phyloP scores from a whole-genome alignment of 2,888 invertebrate species.

The Athalia rosae region DNA sequence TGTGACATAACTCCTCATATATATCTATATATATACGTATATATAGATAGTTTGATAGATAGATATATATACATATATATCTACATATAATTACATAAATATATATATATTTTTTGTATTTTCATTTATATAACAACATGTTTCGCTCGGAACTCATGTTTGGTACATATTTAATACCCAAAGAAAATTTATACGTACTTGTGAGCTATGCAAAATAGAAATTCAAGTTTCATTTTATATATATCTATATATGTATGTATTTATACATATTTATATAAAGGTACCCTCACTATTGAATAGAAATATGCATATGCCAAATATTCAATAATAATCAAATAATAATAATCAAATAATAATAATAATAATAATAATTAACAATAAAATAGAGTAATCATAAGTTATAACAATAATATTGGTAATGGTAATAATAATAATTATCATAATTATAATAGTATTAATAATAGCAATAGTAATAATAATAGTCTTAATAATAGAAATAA shows the following conservation, averaged over 20 bases:
- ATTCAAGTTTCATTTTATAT: slow-evolving; percentile 66
- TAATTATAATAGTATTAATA: slow-evolving; percentile 54
- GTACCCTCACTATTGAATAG: slow-evolving; percentile 70
- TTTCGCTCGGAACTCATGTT: slow-evolving; percentile 63
- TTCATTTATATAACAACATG: slow-evolving; percentile 63
- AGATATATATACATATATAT: slow-evolving; percentile 65
- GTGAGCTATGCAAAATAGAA: slow-evolving; percentile 73
- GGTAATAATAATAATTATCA: slow-evolving; percentile 53
- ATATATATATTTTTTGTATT: slow-evolving; percentile 57
- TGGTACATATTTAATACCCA: slow-evolving; percentile 64
- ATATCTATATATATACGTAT: slow-evolving; percentile 54
- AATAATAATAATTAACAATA: slow-evolving; percentile 49
- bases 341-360: slow-evolving; percentile 58
- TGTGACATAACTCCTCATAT: slow-evolving; percentile 68
- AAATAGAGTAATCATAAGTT: slow-evolving; percentile 66
- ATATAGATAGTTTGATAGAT: slow-evolving; percentile 57
- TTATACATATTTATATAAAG: slow-evolving; percentile 62
- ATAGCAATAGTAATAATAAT: slow-evolving; percentile 58
- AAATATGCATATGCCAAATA: slow-evolving; percentile 70
- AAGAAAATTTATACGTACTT: slow-evolving; percentile 56
- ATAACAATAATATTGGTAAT: slow-evolving; percentile 69
- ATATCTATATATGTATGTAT: slow-evolving; percentile 62
- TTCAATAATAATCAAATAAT: slow-evolving; percentile 70
- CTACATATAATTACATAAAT: slow-evolving; percentile 59
- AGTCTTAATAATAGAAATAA: slow-evolving; percentile 61